phyloP scores from a whole-genome alignment of 2,888 invertebrate species.

The Andricus quercusramuli region DNA sequence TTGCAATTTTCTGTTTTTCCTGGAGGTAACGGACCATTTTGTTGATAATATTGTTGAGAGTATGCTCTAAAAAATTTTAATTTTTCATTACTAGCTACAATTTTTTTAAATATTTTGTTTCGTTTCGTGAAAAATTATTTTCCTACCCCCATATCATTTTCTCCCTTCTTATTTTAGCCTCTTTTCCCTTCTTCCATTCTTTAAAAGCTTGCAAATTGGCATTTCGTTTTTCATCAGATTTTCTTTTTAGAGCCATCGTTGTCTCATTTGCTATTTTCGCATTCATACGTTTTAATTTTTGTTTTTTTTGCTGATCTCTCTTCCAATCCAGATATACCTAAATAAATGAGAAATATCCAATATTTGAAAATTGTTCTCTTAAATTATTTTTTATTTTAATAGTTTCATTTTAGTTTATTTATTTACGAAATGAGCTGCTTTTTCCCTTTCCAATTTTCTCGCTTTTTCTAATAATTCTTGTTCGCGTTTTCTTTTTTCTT shows the following conservation, averaged over 20 bases:
- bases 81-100: not conserved
- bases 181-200: constrained; percentile 47
- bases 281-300: constrained; percentile 25
- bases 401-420: not conserved
- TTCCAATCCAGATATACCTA: constrained; percentile 41
- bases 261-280: not conserved
- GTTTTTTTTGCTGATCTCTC: constrained; percentile 24
- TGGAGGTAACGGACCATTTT: not conserved
- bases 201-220: constrained; percentile 53
- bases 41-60: too few species aligned
- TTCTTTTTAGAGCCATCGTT: not conserved
- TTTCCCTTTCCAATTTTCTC: constrained; percentile 51
- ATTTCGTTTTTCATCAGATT: constrained; percentile 43
- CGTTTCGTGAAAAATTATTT: not conserved
- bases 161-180: constrained; percentile 43
- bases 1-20: not conserved
- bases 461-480: constrained; percentile 46
- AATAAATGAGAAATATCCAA: not conserved
- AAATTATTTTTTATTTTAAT: constrained; percentile 25
- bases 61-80: not conserved
- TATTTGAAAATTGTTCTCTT: not conserved
- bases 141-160: constrained; percentile 42
- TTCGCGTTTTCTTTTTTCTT: constrained; percentile 50
- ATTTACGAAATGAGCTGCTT: constrained; percentile 50
- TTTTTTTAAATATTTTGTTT: not conserved